Conservation (phyloP, 2,797 vertebrate species). For the Eupleurogrammus muticus region DNA sequence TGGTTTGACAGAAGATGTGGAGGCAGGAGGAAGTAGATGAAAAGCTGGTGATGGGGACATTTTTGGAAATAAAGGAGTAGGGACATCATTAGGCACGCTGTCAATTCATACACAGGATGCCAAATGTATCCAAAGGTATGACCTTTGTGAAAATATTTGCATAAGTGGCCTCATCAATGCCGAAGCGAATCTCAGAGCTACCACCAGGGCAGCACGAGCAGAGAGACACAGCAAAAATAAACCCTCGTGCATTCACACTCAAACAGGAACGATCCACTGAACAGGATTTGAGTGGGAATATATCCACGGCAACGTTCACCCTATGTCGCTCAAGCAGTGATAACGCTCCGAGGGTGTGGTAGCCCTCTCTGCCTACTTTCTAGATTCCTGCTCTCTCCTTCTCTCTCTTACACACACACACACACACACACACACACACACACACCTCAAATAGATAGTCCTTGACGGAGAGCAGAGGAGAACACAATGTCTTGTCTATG, state of each 20-base stretch:
- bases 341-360: conserved; percentile 77
- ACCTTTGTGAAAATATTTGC: conserved; percentile 66
- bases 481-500: conserved; percentile 68
- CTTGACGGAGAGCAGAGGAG: conserved; percentile 77
- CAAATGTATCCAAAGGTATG: conserved; percentile 37
- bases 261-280: conserved; percentile 9
- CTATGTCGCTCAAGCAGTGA: conserved; percentile 34
- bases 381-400: conserved; percentile 33
- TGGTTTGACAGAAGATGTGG: conserved; percentile 20
- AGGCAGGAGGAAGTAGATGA: conserved; percentile 31
- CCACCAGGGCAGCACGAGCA: conserved; percentile 30
- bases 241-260: conserved; percentile 21
- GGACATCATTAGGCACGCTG: conserved; percentile 33
- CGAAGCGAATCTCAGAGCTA: conserved; percentile 29
- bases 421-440: conserved; percentile 28
- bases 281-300: conserved; percentile 45
- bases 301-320: conserved; percentile 55
- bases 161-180: conserved; percentile 37
- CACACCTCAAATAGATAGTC: conserved; percentile 72
- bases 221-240: conserved; percentile 12
- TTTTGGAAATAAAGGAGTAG: conserved; percentile 34
- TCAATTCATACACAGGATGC: conserved; percentile 35
- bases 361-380: conserved; percentile 59
- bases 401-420: conserved; percentile 20
- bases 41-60: conserved; percentile 44